phyloP scores from a whole-genome alignment of 2,797 vertebrate species.

The Aplochiton taeniatus region DNA sequence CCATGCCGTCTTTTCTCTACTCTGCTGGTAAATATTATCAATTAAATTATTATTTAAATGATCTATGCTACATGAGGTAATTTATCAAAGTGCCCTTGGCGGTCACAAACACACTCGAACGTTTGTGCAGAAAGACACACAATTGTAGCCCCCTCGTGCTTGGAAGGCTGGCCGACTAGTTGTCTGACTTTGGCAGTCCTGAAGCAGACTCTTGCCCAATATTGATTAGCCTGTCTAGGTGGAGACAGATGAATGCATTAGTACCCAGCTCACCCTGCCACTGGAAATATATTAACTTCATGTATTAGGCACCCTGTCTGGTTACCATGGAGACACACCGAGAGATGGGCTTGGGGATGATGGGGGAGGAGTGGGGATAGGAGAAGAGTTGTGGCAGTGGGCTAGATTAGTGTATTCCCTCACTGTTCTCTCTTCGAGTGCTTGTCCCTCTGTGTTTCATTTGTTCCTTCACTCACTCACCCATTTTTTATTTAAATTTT shows the following conservation, averaged over 20 bases:
- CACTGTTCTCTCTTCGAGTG: constrained; percentile 53
- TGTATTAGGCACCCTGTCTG: constrained; percentile 83
- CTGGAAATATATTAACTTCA: constrained; percentile 85
- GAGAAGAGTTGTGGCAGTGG: constrained; percentile 59
- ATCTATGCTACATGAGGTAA: constrained; percentile 5
- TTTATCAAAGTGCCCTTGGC: constrained; percentile 34
- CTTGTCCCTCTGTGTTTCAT: constrained; percentile 33
- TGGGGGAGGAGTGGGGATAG: constrained; percentile 33
- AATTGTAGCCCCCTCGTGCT: constrained; percentile 55
- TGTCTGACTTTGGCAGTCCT: constrained; percentile 65
- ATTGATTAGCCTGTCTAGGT: constrained; percentile 81
- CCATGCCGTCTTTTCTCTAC: too few species aligned
- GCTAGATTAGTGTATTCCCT: constrained; percentile 65
- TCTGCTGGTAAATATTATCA: too few species aligned
- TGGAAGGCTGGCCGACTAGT: constrained; percentile 33
- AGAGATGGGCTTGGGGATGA: constrained; percentile 59
- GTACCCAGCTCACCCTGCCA: constrained; percentile 75
- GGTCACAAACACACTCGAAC: constrained; percentile 9
- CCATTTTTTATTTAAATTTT: constrained; percentile 42
- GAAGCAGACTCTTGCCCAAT: constrained; percentile 67
- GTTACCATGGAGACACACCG: constrained; percentile 81
- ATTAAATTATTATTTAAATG: constrained; percentile 9
- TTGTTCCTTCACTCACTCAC: neutral
- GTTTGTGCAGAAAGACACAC: neutral
- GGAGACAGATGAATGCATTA: constrained; percentile 83